Evolutionary conservation across 2,888 invertebrate species (phyloP), one percentile per base, ranked within the genome.

Genomic region (Ceramica pisi): DNA sequence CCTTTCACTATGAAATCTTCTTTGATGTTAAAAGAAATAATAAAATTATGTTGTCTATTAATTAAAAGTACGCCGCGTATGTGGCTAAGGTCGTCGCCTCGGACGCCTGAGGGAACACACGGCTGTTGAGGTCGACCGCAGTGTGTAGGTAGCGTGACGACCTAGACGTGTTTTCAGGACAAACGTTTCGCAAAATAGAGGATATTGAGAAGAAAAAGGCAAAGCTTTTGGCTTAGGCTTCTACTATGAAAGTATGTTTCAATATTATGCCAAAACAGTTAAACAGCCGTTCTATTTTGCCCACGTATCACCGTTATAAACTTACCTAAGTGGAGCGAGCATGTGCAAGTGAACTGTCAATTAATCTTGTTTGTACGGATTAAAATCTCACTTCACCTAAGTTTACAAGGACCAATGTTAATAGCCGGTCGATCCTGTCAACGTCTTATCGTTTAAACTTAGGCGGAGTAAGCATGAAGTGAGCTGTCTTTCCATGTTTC

Each of bases 121-220:
- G 1, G 10, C 31, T 1, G 44, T 26, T 50, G 41, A 44, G 56
- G 56, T 56, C 12, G 1, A 70, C 50, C 78, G 38, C 78, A 70
- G 35, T n/a, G 44, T 14, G 21, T 38, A 50, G 78, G 78, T 46
- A 21, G 19, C 48, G 56, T 73, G 35, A 19, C 71, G 19, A 50
- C 14, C 19, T 19, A 19, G 56, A 44, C n/a, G 6, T 50, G 35
- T 57, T 73, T 70, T 50, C n/a, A 38, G 21, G 21, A 26, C 19
- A 50, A 12, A 46, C 12, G 2, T 19, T 9, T 14, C n/a, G 12
- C 23, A 55, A 48, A 46, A 23, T 31, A 6, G 31, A 31, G n/a
- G 16, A 55, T 9, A 48, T 10, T 56, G n/a, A 12, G 16, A 19
- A 8, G n/a, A n/a, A 72, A 41, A 48, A 14, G n/a, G n/a, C 2